Percentiles rank a stretch among this genome's conserved stretches.
These are phyloP conservation scores for Emydoidea blandingii DNA, from an alignment of 2,797 vertebrate genomes.

Conservation along the genomic window DNA sequence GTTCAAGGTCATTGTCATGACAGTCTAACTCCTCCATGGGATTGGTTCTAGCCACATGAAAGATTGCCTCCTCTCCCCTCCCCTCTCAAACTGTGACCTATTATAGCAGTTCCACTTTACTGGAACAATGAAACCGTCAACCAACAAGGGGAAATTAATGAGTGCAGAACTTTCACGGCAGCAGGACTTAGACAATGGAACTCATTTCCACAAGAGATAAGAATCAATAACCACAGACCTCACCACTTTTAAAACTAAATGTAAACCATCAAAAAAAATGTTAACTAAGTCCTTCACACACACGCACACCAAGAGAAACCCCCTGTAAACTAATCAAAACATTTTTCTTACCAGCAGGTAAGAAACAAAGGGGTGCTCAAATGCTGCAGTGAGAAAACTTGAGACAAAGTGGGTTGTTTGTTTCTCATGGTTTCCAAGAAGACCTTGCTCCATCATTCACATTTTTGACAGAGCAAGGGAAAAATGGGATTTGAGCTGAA, in stretches of 20 bases:
- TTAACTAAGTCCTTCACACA: not conserved
- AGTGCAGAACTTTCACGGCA: too few species aligned
- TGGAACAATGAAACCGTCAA: too few species aligned
- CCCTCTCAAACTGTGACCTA: too few species aligned
- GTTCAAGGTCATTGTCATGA: not conserved
- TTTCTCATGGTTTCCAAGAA: not conserved
- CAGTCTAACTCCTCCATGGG: not conserved
- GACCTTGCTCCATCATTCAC: too few species aligned
- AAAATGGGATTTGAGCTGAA: not conserved
- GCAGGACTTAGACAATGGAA: too few species aligned
- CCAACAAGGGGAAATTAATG: too few species aligned
- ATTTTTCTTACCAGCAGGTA: not conserved
- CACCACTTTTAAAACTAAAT: not conserved
- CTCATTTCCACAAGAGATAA: too few species aligned
- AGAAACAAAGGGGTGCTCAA: not conserved
- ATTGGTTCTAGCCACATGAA: too few species aligned
- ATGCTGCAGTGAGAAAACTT: not conserved
- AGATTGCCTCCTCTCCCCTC: too few species aligned
- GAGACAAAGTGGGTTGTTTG: not conserved
- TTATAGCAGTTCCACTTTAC: too few species aligned
- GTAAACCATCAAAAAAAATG: not conserved
- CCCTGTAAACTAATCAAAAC: not conserved
- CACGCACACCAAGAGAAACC: not conserved
- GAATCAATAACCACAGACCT: not conserved
- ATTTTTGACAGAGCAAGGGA: accelerated